These are phyloP conservation scores for Entomobrya multifasciata DNA, from an alignment of 2,888 invertebrate species.

Conservation along the genomic window DNA sequence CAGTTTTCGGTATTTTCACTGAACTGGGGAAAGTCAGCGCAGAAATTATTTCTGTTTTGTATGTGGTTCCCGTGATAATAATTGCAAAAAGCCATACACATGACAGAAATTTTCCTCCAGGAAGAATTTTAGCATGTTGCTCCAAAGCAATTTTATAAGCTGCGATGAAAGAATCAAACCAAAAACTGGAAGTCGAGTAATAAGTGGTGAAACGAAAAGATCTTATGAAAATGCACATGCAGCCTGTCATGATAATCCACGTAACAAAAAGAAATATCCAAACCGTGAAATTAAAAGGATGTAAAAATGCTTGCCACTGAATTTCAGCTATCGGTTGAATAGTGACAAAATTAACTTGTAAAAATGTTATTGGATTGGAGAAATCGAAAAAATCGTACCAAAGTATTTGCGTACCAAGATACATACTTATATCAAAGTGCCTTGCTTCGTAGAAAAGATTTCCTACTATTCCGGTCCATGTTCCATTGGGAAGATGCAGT, in stretches of 20 bases:
- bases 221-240: not conserved
- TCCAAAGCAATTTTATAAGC: conserved; percentile 54
- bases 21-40: conserved; percentile 40
- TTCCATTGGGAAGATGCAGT: conserved; percentile 36
- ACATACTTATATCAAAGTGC: conserved; percentile 5
- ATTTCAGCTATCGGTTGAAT: conserved; percentile 23
- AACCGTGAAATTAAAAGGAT: conserved; percentile 13
- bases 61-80: conserved; percentile 43
- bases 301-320: conserved; percentile 55
- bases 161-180: conserved; percentile 15
- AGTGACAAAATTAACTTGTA: conserved; percentile 27
- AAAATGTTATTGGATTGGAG: not conserved
- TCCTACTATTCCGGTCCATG: conserved; percentile 49
- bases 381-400: conserved; percentile 56
- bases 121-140: conserved; percentile 31
- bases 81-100: conserved; percentile 34
- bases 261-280: conserved; percentile 23
- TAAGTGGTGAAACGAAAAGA: too few relatives aligned
- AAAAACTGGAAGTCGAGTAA: not conserved
- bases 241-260: not conserved
- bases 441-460: conserved; percentile 16
- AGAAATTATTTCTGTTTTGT: conserved; percentile 49
- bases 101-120: not conserved
- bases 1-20: conserved; percentile 27
- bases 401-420: conserved; percentile 33